Evolutionary conservation across 2,797 vertebrate genomes (phyloP).

Genomic region (Thunnus albacares): DNA sequence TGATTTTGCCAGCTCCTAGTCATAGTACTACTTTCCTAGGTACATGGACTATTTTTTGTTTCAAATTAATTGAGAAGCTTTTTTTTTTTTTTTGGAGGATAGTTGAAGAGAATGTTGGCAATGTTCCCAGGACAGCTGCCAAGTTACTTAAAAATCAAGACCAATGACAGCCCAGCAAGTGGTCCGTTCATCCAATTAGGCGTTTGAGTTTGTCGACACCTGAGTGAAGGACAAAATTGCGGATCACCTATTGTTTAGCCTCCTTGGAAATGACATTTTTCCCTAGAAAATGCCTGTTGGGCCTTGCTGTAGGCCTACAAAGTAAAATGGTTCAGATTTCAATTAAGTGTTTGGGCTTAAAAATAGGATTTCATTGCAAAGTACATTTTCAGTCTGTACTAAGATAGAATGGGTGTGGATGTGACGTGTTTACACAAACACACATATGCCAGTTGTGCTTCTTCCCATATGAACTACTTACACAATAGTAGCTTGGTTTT

Average conservation of each 20-base stretch:
- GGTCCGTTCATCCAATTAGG: conserved; percentile 43
- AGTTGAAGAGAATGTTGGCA: conserved; percentile 27
- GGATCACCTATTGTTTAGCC: conserved; percentile 1
- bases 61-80: conserved; percentile 4
- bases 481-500: conserved; percentile 13
- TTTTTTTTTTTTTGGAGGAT: neutral
- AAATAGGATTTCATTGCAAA: neutral
- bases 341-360: neutral
- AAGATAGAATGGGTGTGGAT: neutral
- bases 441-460: neutral
- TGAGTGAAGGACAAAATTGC: neutral
- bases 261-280: conserved; percentile 9
- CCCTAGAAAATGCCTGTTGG: neutral
- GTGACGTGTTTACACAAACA: neutral
- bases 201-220: neutral
- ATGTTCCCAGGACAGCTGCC: conserved; percentile 40
- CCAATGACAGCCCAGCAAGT: conserved; percentile 24
- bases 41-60: conserved; percentile 8
- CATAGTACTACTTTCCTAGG: too few species aligned
- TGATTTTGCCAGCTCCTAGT: too few species aligned
- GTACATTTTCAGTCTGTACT: neutral
- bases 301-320: neutral
- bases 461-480: conserved; percentile 7
- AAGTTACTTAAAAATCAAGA: conserved; percentile 47
- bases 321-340: neutral